Evolutionary conservation across 2,797 vertebrate species (phyloP), one percentile per base, ranked within the genome.

Genomic region (Enteromius afrohamiltoni): DNA sequence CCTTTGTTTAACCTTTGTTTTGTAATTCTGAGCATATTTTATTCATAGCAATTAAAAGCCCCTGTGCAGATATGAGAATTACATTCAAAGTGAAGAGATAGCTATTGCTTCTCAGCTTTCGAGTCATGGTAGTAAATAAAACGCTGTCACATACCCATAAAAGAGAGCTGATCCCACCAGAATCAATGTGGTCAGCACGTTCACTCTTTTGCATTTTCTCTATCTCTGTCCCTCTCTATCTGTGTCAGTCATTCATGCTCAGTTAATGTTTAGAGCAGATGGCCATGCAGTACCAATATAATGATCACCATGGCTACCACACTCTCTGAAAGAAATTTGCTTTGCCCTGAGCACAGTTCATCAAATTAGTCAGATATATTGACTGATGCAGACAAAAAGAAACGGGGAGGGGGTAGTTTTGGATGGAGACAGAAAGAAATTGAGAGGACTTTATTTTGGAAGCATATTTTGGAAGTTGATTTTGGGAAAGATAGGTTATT

Each of bases 221-320:
- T 69, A 17, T 77, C 71, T 67, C 53, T 42, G 34, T 73, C 62
- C 62, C 45, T 79, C 21, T 80, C 47, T 75, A 51, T 84, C 60
- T 75, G 19, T 75, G 60, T 68, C 31, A 91, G 83, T 87, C 87
- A 89, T 87, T 79, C 83, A 53, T 83, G 89, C 94, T 84, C 89
- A 92, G 93, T 92, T 96, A 96, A 96, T 96, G 95, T 96, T 96
- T 94, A 93, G 93, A 96, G 93, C 95, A 96, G 95, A 96, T 96
- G 95, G 94, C 93, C 94, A 87, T 89, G 90, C 90, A 90, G 91
- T 88, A 86, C 94, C 95, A 94, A 91, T 94, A 95, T 95, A 94
- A 93, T 91, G 93, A 95, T 97, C 91, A 87, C 95, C 94, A 95
- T 96, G 93, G 93, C 92, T 92, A 97, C 94, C 84, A 82, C 88